phyloP scores from a whole-genome alignment of 2,888 invertebrate genomes.

The Apodemia mormo region DNA sequence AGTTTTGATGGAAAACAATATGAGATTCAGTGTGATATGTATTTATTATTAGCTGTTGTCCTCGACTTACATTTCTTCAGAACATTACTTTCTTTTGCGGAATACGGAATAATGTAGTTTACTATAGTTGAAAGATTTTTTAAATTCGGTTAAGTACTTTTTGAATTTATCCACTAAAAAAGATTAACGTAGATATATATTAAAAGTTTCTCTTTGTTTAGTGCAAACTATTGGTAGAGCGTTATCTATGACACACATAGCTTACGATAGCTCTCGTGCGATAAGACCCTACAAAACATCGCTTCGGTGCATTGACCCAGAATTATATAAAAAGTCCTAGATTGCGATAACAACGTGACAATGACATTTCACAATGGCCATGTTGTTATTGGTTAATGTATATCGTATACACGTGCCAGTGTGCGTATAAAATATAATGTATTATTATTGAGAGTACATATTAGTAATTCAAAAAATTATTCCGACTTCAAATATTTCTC shows the following conservation, averaged over 20 bases:
- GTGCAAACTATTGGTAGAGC: conserved; percentile 46
- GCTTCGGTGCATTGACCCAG: conserved; percentile 78
- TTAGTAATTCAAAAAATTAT: no score
- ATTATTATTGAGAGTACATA: no score
- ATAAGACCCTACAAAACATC: conserved; percentile 76
- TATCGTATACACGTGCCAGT: conserved; percentile 19
- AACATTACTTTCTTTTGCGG: no score
- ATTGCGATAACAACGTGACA: conserved; percentile 75
- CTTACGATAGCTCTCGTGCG: conserved; percentile 60
- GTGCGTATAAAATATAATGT: conserved; percentile 5
- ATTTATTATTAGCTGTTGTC: neutral
- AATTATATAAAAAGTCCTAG: conserved; percentile 79
- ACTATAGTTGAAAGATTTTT: neutral
- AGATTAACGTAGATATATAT: no score
- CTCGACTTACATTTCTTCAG: no score
- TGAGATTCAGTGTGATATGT: neutral
- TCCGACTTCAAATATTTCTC: no score
- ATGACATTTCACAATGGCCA: conserved; percentile 70
- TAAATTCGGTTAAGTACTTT: neutral
- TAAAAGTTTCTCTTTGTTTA: conserved; percentile 48
- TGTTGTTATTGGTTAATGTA: conserved; percentile 31
- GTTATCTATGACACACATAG: conserved; percentile 77
- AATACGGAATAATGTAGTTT: neutral
- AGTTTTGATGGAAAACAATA: no score
- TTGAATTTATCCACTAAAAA: no score